Evolutionary conservation across 2,113 vertebrate species (phyloP), one percentile per base, ranked within the genome.

Genomic region (Nymphicus hollandicus): DNA sequence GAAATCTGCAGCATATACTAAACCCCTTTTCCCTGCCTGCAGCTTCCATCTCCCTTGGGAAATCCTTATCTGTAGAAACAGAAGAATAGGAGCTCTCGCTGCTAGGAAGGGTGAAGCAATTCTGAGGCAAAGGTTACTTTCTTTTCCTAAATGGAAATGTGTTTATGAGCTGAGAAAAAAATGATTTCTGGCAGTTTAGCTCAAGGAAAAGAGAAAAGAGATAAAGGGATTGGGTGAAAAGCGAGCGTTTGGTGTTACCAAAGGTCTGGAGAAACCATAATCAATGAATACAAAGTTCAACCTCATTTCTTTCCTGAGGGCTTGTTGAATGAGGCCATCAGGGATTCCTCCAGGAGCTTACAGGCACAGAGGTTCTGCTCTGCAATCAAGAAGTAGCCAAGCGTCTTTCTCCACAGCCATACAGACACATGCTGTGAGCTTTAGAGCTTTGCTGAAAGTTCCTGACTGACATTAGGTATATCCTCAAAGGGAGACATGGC

Each of bases 201-300:
- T 96, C 8, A 39, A 93, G 79, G 22, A 49, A 69, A 90, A 63
- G 65, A 47, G 63, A 60, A 43, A 81, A 35, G 65, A 89, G 91
- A 95, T 88, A 95, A 95, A 96, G 44, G 46, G 88, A 60, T 93
- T 80, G 83, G 66, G 82, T 86, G 92, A 89, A 61, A 95, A 95
- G 93, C 1, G n/a, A 91, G 64, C 6, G 2, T 64, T 95, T 78
- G 81, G 91, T 78, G 72, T 71, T 89, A 82, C 83, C 16, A 82
- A 91, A 93, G 86, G 90, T 88, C 91, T 95, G 68, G 70, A 94
- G 91, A 68, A 95, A 53, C 56, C 7, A 5, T 52, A 81, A 97
- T 94, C 83, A 53, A 71, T 91, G 96, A 96, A 94, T 86, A 84
- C 55, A 52, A 96, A 79, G 92, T 96, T 93, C 94, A 95, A 55